These are phyloP conservation scores for Schizopygopsis malacanthus DNA, from an alignment of 2,797 vertebrate species.

Conservation along the genomic window DNA sequence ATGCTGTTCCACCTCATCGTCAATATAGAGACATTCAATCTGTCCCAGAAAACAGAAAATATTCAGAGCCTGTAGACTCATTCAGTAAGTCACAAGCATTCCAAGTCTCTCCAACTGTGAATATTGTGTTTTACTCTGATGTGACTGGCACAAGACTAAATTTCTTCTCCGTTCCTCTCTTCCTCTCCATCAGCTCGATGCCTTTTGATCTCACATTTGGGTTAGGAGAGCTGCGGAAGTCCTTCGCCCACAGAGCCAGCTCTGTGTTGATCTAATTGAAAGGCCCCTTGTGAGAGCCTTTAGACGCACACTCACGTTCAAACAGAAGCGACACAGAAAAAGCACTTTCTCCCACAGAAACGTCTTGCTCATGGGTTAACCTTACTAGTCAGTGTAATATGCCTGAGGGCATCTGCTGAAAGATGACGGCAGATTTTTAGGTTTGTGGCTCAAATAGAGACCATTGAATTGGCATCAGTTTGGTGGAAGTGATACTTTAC, in stretches of 20 bases:
- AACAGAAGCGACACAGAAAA: slow-evolving; percentile 41
- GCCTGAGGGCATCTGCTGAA: not conserved
- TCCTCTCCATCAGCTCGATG: slow-evolving; percentile 37
- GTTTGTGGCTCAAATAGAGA: not conserved
- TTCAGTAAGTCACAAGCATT: not conserved
- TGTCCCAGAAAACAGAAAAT: not conserved
- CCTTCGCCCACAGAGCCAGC: slow-evolving; percentile 60
- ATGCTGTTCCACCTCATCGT: not conserved
- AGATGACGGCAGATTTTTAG: slow-evolving; percentile 1
- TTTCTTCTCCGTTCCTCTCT: slow-evolving; percentile 7
- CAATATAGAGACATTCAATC: not conserved
- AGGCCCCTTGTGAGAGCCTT: slow-evolving; percentile 58
- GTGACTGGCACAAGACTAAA: slow-evolving; percentile 28
- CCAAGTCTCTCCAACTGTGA: not conserved
- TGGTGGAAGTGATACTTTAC: slow-evolving; percentile 20
- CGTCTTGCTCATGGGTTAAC: slow-evolving; percentile 53
- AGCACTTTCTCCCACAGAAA: slow-evolving; percentile 46
- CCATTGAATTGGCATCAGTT: not conserved
- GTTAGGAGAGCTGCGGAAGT: slow-evolving; percentile 54
- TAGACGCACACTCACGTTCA: slow-evolving; percentile 46
- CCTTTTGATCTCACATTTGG: slow-evolving; percentile 42
- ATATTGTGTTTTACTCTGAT: not conserved
- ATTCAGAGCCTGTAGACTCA: not conserved
- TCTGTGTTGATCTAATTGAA: slow-evolving; percentile 61
- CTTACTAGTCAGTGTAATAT: slow-evolving; percentile 48